Evolutionary conservation across 1,140 invertebrate genomes (phyloP), one percentile per base, ranked within the genome.

Genomic region (Eriosoma lanigerum): DNA sequence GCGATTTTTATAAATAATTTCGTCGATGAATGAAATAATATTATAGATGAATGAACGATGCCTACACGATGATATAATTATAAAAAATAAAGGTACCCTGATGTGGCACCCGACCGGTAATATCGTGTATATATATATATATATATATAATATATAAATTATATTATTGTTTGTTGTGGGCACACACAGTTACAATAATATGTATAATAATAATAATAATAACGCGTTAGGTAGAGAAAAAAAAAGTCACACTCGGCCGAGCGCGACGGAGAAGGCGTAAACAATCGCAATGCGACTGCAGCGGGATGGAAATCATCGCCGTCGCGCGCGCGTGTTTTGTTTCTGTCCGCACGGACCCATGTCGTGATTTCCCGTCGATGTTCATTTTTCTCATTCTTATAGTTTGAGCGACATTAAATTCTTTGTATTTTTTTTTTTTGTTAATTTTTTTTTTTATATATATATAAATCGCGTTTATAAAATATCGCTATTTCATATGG

Each of bases 201-300:
- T 19, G 29, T 17, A 0, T 9, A 2, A 5, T 1, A 3, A 64
- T 9, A 24, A 29, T 6, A 3, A 17, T 5, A 38, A 29, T 4
- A 66, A 66, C n/a, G n/a, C n/a, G n/a, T n/a, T 44, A 12, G 0
- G 44, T 17, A 17, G 66, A 26, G 17, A 44, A 46, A 46, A 46
- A 66, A 52, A n/a, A 58, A 60, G 73, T 76, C 54, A 76, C 52
- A 76, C 73, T 76, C 52, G 73, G 32, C 54, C 32, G 54, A 76
- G 73, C 73, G 32, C 32, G 8, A 76, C 73, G 73, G 52, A 24
- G 54, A 29, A 46, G 70, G 24, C 29, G 60, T 17, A 3, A 10
- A 24, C 24, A 56, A 32, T 54, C 32, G 50, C 72, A 21, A 46
- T 32, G 13, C n/a, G 17, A 38, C 44, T 24, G 29, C n/a, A 4